These are phyloP conservation scores for Cinclus cinclus DNA, from an alignment of 2,113 vertebrate species.

Conservation along the genomic window DNA sequence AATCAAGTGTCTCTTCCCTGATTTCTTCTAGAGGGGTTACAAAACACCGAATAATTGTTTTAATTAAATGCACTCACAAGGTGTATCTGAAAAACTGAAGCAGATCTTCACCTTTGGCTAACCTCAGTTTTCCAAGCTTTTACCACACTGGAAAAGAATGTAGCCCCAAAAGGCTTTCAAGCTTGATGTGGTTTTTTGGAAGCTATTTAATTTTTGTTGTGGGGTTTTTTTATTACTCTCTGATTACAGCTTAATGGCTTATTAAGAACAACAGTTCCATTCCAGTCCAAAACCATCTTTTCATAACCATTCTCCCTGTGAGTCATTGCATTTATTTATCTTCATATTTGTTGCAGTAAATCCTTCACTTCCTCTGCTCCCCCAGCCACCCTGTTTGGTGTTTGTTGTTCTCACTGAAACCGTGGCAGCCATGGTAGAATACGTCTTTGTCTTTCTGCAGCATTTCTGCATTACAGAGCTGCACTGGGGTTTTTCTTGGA, in stretches of 20 bases:
- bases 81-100: background rate
- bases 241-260: constrained; percentile 7
- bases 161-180: background rate
- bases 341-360: background rate
- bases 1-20: background rate
- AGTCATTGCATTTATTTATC: constrained; percentile 38
- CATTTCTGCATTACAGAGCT: background rate
- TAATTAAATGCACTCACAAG: background rate
- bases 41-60: background rate
- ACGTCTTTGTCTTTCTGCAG: background rate
- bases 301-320: background rate
- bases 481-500: background rate
- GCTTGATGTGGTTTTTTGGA: background rate
- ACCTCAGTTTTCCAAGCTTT: background rate
- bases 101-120: background rate
- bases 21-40: background rate
- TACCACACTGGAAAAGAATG: background rate
- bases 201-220: background rate
- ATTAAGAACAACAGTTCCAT: background rate
- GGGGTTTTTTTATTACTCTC: background rate
- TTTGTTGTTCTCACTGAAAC: background rate
- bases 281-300: background rate
- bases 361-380: constrained; percentile 6
- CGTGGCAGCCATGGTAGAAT: background rate
- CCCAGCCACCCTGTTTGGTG: background rate